Base-by-base conservation (phyloP, 2,888 invertebrate genomes). In the Nemotelus nigrinus region DNA sequence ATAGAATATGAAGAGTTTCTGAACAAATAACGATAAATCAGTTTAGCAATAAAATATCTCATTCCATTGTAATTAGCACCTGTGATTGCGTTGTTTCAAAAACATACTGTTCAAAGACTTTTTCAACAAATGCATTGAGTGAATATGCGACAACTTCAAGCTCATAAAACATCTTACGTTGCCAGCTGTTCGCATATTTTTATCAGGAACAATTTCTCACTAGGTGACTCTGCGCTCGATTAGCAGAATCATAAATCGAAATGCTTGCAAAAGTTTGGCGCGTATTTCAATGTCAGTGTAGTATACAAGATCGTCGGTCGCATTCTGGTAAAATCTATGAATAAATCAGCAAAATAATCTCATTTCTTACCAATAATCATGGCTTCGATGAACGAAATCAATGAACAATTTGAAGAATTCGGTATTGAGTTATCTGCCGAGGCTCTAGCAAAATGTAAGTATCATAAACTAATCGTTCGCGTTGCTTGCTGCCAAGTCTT, bases 331-430 rank as follows among this genome's bases (percentile, higher is more conserved):
- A 58, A 6, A 6, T 7, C n/a, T 7, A 58, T 58, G 5, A 8
- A 50, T 7, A 50, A 60, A 8, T 25, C n/a, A 65, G 7, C 7
- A 65, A 7, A 41, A 65, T 41, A 4, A 25, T 25, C 25, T 25
- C 25, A 25, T 25, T 25, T 25, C 25, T 25, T 25, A 43, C 1
- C 47, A 48, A 10, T 43, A 75, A 53, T n/a, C 41, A 77, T 77
- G 77, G 58, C 50, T 47, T 39, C 68, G n/a, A 50, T 60, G 43
- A 60, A 70, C 41, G 84, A 85, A 82, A 82, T 87, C 3, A 82
- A 89, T 84, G 89, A 90, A 87, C 91, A 91, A 86, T 91, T 91
- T 87, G 89, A 89, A 84, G 90, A 89, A 86, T 88, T 91, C 82
- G 91, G 91, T 80, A 88, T 91, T 80, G 89, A 90, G 82, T 88